These are phyloP conservation scores for Knipowitschia caucasica DNA, from an alignment of 2,797 vertebrate species.

Conservation along the genomic window DNA sequence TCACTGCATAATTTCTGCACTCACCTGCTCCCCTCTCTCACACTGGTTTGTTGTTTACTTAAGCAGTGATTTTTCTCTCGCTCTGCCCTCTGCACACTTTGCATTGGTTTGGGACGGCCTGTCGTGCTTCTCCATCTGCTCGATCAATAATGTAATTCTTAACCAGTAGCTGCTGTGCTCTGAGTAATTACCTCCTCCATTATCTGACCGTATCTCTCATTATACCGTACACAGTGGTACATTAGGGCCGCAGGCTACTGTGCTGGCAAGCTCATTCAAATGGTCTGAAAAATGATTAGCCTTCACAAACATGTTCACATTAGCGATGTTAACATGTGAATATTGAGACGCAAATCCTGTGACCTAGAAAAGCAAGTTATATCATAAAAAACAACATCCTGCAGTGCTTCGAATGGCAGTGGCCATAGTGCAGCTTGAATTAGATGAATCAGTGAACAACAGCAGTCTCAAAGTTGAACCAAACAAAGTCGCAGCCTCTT, in stretches of 20 bases:
- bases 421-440: background rate
- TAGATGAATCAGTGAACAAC: too few relatives aligned
- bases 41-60: constrained; percentile 41
- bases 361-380: background rate
- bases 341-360: background rate
- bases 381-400: background rate
- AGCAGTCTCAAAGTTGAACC: background rate
- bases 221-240: constrained; percentile 58
- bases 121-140: constrained; percentile 34
- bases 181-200: constrained; percentile 70
- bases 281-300: background rate
- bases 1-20: background rate
- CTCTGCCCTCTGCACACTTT: constrained; percentile 22
- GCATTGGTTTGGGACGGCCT: constrained; percentile 5
- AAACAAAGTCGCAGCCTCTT: constrained; percentile 27
- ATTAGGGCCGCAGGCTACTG: constrained; percentile 36
- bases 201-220: constrained; percentile 68
- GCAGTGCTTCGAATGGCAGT: background rate
- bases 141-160: constrained; percentile 70
- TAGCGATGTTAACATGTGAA: constrained; percentile 2
- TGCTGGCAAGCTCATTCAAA: background rate
- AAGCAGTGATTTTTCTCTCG: constrained; percentile 34
- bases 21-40: constrained; percentile 23
- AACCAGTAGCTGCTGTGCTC: constrained; percentile 48
- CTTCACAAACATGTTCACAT: background rate